Base-by-base conservation (phyloP, 2,888 invertebrate species). In the Anticlea derivata region DNA sequence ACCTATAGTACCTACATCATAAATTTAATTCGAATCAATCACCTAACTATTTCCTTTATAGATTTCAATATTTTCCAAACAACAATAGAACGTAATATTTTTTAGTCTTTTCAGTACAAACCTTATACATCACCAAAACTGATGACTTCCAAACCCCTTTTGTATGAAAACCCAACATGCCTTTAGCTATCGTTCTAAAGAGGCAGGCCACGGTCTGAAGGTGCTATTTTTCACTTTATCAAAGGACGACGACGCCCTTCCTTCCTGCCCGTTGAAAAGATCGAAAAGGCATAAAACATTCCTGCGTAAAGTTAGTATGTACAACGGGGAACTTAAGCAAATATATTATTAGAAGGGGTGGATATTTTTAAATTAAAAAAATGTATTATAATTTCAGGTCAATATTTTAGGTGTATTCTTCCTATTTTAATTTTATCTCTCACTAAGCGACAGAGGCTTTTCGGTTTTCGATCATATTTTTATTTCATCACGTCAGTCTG, bases 221-320 rank as follows among this genome's bases (percentile, higher is more conserved):
- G 74, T 73, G 78, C 81, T 85, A 86, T 86, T 86, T 86, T 85
- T 87, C 84, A 84, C 76, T 81, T 83, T 85, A 85, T 89, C 85
- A 87, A 87, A 87, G 77, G 80, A 78, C 78, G 80, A 78, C 78
- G 79, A 73, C 78, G 68, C 74, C 80, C 78, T 82, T 83, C 79
- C 84, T 83, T 84, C 83, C 85, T 78, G 78, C 58, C 68, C 75
- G 75, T 73, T 78, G 79, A 80, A 86, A 81, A 76, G 78, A 80
- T 77, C 78, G 73, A 82, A 79, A 79, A 75, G 79, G 83, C 80
- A 75, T 81, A 80, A 80, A 83, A 79, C 70, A 79, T 69, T 78
- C 76, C 79, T 75, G 66, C 72, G 27, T 47, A 27, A 43, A 45
- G 11, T 26, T 47, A 45, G 11, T 26, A 30, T 38, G 27, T 35